These are phyloP conservation scores for Argyresthia goedartella DNA, from an alignment of 2,888 invertebrate species.

Conservation along the genomic window DNA sequence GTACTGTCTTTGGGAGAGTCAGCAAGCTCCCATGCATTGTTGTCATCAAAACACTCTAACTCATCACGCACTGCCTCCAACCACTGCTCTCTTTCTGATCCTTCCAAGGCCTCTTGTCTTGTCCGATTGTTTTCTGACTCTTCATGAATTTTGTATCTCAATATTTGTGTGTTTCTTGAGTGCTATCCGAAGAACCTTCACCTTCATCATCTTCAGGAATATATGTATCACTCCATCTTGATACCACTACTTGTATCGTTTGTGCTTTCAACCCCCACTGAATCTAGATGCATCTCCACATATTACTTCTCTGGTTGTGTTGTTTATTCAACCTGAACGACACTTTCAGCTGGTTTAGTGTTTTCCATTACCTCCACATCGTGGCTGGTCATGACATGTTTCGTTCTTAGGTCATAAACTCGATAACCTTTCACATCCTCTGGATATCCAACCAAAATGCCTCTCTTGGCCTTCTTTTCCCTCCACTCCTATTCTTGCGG, in stretches of 20 bases:
- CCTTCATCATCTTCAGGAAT: background rate
- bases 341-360: background rate
- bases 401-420: constrained; percentile 1
- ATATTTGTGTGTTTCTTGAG: background rate
- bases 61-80: background rate
- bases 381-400: background rate
- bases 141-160: background rate
- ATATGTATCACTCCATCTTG: background rate
- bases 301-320: too few species aligned
- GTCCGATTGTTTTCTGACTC: constrained; percentile 6
- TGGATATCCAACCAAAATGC: constrained; percentile 4
- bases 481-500: too few species aligned
- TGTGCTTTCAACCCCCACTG: background rate
- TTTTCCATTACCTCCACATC: constrained; percentile 5
- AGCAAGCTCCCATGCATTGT: constrained; percentile 7
- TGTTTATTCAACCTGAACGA: too few species aligned
- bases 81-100: constrained; percentile 10
- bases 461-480: constrained; percentile 4
- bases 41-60: constrained; percentile 1
- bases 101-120: constrained; percentile 9
- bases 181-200: too few species aligned
- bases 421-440: constrained; percentile 6
- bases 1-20: background rate
- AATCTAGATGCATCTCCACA: background rate
- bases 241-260: background rate